These are phyloP conservation scores for Scomber colias DNA, from an alignment of 2,113 vertebrate species.

Conservation along the genomic window DNA sequence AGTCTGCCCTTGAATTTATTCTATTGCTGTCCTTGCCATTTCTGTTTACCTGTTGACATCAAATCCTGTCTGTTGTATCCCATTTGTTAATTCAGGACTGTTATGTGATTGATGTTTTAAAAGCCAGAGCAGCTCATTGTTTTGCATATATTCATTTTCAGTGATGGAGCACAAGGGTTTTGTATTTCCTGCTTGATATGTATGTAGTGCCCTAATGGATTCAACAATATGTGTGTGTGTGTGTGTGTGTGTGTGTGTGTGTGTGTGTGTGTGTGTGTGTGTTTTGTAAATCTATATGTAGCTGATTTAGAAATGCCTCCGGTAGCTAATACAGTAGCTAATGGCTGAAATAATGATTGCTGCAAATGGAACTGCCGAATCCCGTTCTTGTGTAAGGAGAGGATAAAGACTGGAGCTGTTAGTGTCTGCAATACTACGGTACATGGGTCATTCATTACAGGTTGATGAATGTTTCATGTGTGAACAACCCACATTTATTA, in stretches of 20 bases:
- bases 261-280: slow-evolving; percentile 50
- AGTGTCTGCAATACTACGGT: slow-evolving; percentile 9
- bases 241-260: slow-evolving; percentile 31
- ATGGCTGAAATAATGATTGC: slow-evolving; percentile 79
- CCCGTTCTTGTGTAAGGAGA: slow-evolving; percentile 42
- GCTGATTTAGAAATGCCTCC: slow-evolving; percentile 77
- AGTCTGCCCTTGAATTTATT: slow-evolving; percentile 49
- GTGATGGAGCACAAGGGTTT: slow-evolving; percentile 59
- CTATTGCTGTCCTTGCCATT: background rate
- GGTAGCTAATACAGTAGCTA: slow-evolving; percentile 76
- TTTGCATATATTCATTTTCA: slow-evolving; percentile 83
- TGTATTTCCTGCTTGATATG: slow-evolving; percentile 75
- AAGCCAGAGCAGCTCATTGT: slow-evolving; percentile 71
- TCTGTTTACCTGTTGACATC: slow-evolving; percentile 62
- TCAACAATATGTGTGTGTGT: background rate
- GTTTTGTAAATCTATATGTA: slow-evolving; percentile 77
- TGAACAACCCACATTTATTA: slow-evolving; percentile 21
- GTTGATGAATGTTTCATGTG: slow-evolving; percentile 40
- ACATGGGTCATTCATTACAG: slow-evolving; percentile 37
- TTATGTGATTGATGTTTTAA: slow-evolving; percentile 76
- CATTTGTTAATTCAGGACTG: slow-evolving; percentile 42
- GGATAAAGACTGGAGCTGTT: slow-evolving; percentile 38
- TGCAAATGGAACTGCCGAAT: slow-evolving; percentile 72
- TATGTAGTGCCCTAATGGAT: slow-evolving; percentile 71
- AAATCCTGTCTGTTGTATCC: slow-evolving; percentile 51